These are phyloP conservation scores for Leptatherina wallacei DNA, from an alignment of 2,797 vertebrate genomes.

Conservation along the genomic window DNA sequence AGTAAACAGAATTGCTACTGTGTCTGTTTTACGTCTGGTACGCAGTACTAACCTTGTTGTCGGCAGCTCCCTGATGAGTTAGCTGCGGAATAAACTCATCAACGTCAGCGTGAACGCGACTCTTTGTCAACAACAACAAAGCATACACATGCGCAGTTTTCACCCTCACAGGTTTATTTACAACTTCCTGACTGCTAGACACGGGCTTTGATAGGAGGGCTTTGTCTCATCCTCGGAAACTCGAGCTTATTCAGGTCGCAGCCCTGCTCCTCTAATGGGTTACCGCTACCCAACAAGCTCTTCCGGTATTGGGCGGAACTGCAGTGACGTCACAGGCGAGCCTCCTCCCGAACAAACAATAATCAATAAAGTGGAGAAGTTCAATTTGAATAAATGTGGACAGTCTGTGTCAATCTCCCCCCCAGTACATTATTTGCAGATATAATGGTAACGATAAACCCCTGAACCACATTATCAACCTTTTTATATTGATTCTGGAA, in stretches of 20 bases:
- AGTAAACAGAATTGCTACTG: slow-evolving; percentile 23
- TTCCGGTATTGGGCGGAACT: slow-evolving; percentile 64
- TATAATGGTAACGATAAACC: too few species aligned
- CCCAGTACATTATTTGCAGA: too few species aligned
- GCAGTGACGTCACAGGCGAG: slow-evolving; percentile 50
- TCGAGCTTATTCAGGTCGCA: background rate
- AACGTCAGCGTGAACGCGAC: background rate
- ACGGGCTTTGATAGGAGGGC: background rate
- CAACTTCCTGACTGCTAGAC: background rate
- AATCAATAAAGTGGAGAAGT: too few species aligned
- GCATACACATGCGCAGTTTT: background rate
- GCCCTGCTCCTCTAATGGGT: background rate
- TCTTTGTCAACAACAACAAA: slow-evolving; percentile 31
- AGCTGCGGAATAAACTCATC: slow-evolving; percentile 8
- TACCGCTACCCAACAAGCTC: background rate
- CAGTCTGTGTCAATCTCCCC: too few species aligned
- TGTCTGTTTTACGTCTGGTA: background rate
- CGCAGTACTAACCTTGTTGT: slow-evolving; percentile 53
- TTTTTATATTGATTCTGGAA: too few species aligned
- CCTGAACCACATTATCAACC: too few species aligned
- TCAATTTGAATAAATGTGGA: too few species aligned
- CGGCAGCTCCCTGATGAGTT: background rate
- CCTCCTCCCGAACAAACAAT: background rate
- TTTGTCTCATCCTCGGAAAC: slow-evolving; percentile 12
- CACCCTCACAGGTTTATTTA: background rate